Percentiles rank a stretch among this genome's conserved stretches.
Evolutionary conservation across 1,140 invertebrate genomes (phyloP).

Genomic region (Drosophila funebris): DNA sequence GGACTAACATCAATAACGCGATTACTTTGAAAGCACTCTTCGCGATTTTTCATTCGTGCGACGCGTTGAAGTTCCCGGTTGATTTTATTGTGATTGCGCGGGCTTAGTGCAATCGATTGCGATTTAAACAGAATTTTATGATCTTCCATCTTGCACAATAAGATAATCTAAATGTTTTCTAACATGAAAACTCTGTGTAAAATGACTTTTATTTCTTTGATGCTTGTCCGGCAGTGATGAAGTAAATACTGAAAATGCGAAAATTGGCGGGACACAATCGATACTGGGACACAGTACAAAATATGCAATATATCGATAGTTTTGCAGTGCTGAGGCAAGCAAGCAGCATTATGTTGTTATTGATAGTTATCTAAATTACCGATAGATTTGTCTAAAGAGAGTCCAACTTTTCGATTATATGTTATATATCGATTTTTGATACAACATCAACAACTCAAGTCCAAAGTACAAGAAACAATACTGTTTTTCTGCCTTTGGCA

Average conservation of each 20-base stretch:
- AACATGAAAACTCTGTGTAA: not conserved
- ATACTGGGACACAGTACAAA: no score
- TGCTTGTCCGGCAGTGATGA: no score
- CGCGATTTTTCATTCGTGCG: slow-evolving; percentile 44
- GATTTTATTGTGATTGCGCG: slow-evolving; percentile 31
- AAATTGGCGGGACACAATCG: no score
- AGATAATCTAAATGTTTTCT: not conserved
- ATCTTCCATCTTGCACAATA: slow-evolving; percentile 17
- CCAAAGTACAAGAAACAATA: slow-evolving; percentile 26
- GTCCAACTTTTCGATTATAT: no score
- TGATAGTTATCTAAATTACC: no score
- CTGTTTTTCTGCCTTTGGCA: not conserved
- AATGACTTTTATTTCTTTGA: not conserved
- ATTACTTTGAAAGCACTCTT: slow-evolving; percentile 53
- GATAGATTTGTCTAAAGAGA: no score
- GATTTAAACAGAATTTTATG: slow-evolving; percentile 9
- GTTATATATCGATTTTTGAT: not conserved
- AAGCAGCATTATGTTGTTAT: no score
- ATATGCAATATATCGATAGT: not conserved
- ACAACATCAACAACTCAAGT: slow-evolving; percentile 13
- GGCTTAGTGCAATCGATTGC: slow-evolving; percentile 35
- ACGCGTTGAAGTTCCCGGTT: slow-evolving; percentile 46
- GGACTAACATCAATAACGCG: slow-evolving; percentile 47
- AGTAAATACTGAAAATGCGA: no score
- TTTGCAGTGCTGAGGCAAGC: not conserved